Conservation (phyloP, 1,140 invertebrate genomes). For the Sycophaga agraensis region DNA sequence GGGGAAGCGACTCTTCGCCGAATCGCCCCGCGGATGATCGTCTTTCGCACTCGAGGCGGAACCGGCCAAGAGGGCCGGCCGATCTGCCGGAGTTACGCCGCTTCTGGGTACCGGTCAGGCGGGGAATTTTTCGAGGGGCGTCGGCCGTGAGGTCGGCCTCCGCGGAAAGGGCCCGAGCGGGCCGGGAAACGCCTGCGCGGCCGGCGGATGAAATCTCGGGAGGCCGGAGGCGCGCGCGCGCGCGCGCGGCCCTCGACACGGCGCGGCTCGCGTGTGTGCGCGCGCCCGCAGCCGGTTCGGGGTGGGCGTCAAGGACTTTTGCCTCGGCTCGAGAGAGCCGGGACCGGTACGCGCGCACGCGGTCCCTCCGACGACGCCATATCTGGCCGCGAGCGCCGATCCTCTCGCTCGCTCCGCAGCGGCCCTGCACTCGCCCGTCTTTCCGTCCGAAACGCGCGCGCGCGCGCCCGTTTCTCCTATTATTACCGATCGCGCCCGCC, state of each 20-base stretch:
- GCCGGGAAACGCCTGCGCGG: too few relatives aligned
- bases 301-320: constrained; percentile 46
- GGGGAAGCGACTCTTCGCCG: too few relatives aligned
- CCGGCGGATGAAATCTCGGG: too few relatives aligned
- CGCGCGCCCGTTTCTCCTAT: constrained; percentile 9
- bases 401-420: constrained; percentile 1
- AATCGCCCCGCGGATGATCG: too few relatives aligned
- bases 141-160: too few relatives aligned
- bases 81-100: too few relatives aligned
- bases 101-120: too few relatives aligned
- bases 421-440: too few relatives aligned
- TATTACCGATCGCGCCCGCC: background rate
- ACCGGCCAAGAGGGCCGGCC: too few relatives aligned
- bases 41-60: too few relatives aligned
- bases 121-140: too few relatives aligned
- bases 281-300: constrained; percentile 26
- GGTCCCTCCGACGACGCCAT: constrained; percentile 35
- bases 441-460: background rate
- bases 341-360: constrained; percentile 35
- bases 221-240: background rate
- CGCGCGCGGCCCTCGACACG: background rate
- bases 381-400: constrained; percentile 44
- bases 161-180: too few relatives aligned
- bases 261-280: constrained; percentile 1
- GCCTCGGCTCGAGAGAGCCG: constrained; percentile 30